Percentiles rank a stretch among this genome's conserved stretches.
These are phyloP conservation scores for Oconnorella tubifera DNA, from an alignment of 2,888 invertebrate species.

Conservation along the genomic window DNA sequence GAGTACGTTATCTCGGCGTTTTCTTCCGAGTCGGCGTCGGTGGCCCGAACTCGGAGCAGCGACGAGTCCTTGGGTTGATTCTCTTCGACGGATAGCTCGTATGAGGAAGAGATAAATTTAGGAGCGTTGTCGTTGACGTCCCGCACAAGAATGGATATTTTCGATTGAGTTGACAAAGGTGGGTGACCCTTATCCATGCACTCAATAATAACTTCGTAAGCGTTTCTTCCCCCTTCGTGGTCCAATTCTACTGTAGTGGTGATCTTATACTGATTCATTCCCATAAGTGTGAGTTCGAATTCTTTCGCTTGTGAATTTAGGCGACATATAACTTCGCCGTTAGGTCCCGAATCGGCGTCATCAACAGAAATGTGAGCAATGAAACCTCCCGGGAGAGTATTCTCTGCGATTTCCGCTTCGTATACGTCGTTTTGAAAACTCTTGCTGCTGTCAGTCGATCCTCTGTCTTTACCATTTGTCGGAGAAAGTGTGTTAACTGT, in stretches of 20 bases:
- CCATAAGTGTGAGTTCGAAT: conserved; percentile 9
- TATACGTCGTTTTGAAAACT: neutral
- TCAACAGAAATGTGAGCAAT: conserved; percentile 28
- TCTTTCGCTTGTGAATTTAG: neutral
- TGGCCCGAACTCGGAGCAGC: conserved; percentile 14
- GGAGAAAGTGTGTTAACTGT: conserved; percentile 17
- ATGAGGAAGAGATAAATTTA: conserved; percentile 8
- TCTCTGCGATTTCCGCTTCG: conserved; percentile 24
- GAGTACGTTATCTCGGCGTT: conserved; percentile 15
- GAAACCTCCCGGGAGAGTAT: conserved; percentile 22
- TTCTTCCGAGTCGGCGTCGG: conserved; percentile 16
- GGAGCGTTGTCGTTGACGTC: conserved; percentile 25
- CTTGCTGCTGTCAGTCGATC: neutral
- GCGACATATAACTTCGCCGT: conserved; percentile 6
- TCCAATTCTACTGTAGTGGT: conserved; percentile 12
- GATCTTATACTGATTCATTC: conserved; percentile 18
- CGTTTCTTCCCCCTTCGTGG: conserved; percentile 13
- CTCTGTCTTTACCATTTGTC: neutral
- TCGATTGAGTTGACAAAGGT: neutral
- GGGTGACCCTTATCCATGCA: conserved; percentile 17
- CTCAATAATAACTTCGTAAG: conserved; percentile 16
- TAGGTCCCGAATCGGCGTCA: conserved; percentile 19
- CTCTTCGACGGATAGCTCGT: conserved; percentile 15
- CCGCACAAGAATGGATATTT: conserved; percentile 7
- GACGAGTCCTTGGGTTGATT: conserved; percentile 4